Evolutionary conservation across 2,888 invertebrate species (phyloP), one percentile per base, ranked within the genome.

Genomic region (Agrochola litura): DNA sequence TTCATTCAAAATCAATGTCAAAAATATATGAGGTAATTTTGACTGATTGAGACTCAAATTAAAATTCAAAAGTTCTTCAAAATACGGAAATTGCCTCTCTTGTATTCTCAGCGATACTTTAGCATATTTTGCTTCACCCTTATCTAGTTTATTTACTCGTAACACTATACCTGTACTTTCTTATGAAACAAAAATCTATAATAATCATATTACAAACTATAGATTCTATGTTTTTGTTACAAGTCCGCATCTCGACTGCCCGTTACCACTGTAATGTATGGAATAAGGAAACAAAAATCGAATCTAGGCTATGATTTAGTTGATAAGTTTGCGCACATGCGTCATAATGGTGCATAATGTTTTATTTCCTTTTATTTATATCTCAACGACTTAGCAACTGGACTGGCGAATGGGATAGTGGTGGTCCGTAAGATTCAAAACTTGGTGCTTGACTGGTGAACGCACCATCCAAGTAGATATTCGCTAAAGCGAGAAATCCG

Each of bases 261-360:
- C 83, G 88, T 88, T 88, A 88, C 88, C 89, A 85, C 75, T 88
- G 67, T 80, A 69, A 68, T 66, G 58, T 85, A 77, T 75, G 52
- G 14, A 67, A 58, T 87, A 84, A 84, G 76, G 72, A 76, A 83
- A 79, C 72, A 73, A 83, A 81, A 89, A 86, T 93, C 91, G 91
- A 92, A 92, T 92, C 70, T 95, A 95, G 95, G 94, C 95, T 95
- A 95, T 95, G 94, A 92, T 90, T 80, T 93, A 94, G 90, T 86
- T 84, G 6, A 65, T 93, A 91, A 91, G 91, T 67, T 69, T 43
- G 79, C 88, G 77, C 81, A 79, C 85, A 79, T 70, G 85, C 80
- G 86, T 86, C 82, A 86, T 61, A 89, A 61, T 91, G 95, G 94
- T 95, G 95, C 95, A 95, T 95, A 95, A 95, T 95, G 88, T 90